phyloP scores from a whole-genome alignment of 2,888 invertebrate species.

The Julus scanicus region DNA sequence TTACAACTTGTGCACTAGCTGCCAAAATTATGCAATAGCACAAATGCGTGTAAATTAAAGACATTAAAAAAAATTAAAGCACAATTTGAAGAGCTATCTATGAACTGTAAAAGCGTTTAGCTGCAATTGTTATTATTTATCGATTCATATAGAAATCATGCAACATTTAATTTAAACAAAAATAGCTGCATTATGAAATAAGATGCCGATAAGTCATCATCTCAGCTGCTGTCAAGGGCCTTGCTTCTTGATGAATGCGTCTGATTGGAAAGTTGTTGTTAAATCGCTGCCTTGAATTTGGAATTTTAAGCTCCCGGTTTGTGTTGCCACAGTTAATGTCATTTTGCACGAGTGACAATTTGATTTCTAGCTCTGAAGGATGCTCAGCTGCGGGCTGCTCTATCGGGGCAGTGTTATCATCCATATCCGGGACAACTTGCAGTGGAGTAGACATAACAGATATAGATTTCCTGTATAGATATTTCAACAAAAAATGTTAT shows the following conservation, averaged over 20 bases:
- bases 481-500: constrained; percentile 2
- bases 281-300: constrained; percentile 7
- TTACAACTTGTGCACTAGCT: background rate
- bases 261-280: constrained; percentile 59
- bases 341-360: constrained; percentile 45
- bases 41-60: background rate
- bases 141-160: background rate
- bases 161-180: background rate
- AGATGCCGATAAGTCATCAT: constrained; percentile 58
- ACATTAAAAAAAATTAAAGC: background rate
- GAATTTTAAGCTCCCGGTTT: constrained; percentile 55
- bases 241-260: constrained; percentile 60
- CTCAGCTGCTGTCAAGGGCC: constrained; percentile 59
- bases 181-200: constrained; percentile 46
- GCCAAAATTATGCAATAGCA: background rate
- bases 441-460: constrained; percentile 53
- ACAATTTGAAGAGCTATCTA: background rate
- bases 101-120: background rate
- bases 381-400: constrained; percentile 21
- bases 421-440: constrained; percentile 60
- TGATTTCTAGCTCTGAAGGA: constrained; percentile 51
- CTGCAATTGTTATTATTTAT: background rate
- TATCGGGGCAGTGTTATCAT: constrained; percentile 49
- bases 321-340: constrained; percentile 45
- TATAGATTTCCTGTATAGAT: constrained; percentile 41